Conservation (phyloP, 2,797 vertebrate species). For the Catamblyrhynchus diadema region DNA sequence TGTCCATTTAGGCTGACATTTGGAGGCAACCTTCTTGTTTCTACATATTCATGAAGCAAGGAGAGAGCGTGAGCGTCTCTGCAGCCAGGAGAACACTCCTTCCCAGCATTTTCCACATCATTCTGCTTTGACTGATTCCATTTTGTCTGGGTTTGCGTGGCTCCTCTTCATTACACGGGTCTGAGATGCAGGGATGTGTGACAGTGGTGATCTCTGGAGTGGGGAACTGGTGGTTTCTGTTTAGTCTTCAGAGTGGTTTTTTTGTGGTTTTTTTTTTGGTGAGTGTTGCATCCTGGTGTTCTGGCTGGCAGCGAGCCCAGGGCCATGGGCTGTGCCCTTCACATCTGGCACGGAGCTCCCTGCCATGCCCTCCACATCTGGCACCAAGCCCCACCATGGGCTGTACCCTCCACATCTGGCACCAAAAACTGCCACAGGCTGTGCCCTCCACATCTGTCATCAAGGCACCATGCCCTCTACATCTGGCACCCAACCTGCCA, state of each 20-base stretch:
- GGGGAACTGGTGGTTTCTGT: background rate
- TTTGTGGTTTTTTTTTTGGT: too few relatives aligned
- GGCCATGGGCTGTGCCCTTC: background rate
- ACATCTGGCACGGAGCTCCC: too few relatives aligned
- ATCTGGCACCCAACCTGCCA: background rate
- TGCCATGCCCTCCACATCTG: too few relatives aligned
- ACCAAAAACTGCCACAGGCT: too few relatives aligned
- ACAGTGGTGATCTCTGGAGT: background rate
- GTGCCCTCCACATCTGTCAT: too few relatives aligned
- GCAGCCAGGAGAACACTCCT: background rate
- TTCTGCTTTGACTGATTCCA: background rate
- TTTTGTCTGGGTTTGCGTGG: background rate
- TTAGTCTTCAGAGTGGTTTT: too few relatives aligned
- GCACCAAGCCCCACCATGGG: too few relatives aligned
- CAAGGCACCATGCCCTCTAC: too few relatives aligned
- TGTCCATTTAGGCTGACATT: conserved; percentile 36
- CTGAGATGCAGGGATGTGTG: background rate
- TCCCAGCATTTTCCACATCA: background rate
- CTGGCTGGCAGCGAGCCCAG: background rate
- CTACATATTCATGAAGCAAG: conserved; percentile 64
- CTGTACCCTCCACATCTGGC: too few relatives aligned
- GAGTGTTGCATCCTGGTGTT: background rate
- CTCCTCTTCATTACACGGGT: background rate
- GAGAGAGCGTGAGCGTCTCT: background rate
- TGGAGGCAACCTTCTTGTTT: conserved; percentile 33